Evolutionary conservation across 1,140 invertebrate genomes (phyloP).

Genomic region (Ceratosolen solmsi): DNA sequence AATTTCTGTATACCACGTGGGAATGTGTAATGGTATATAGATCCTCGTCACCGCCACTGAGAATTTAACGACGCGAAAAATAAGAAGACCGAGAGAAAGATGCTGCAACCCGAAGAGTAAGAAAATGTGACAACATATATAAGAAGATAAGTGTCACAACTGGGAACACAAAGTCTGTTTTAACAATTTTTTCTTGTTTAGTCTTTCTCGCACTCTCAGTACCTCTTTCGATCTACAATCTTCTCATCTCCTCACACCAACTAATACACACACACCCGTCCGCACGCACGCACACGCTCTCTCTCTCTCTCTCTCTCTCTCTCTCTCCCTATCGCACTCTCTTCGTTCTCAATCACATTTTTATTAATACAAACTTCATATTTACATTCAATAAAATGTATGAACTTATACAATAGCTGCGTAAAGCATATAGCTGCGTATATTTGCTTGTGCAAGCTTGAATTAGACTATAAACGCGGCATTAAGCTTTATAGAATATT

Average conservation of each 20-base stretch:
- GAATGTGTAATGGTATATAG: constrained; percentile 18
- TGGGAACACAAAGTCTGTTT: constrained; percentile 57
- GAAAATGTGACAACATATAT: constrained; percentile 55
- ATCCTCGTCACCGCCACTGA: constrained; percentile 41
- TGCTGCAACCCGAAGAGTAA: constrained; percentile 47
- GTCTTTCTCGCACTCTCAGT: background rate
- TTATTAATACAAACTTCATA: background rate
- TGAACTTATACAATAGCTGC: background rate
- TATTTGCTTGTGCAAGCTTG: background rate
- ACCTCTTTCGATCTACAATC: background rate
- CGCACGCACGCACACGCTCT: constrained; percentile 42
- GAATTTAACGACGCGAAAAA: constrained; percentile 46
- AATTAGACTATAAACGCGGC: no score
- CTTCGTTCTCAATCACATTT: background rate
- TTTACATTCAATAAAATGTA: background rate
- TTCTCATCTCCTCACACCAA: background rate
- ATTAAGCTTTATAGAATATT: no score
- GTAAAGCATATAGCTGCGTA: no score
- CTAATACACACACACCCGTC: constrained; percentile 52
- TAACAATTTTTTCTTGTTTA: constrained; percentile 36
- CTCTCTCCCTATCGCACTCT: no score
- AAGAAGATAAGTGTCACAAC: constrained; percentile 61
- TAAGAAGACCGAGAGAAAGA: constrained; percentile 51
- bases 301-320: no score
- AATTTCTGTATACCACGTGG: constrained; percentile 23